Evolutionary conservation across 2,888 invertebrate genomes (phyloP).

Genomic region (Operophtera brumata): DNA sequence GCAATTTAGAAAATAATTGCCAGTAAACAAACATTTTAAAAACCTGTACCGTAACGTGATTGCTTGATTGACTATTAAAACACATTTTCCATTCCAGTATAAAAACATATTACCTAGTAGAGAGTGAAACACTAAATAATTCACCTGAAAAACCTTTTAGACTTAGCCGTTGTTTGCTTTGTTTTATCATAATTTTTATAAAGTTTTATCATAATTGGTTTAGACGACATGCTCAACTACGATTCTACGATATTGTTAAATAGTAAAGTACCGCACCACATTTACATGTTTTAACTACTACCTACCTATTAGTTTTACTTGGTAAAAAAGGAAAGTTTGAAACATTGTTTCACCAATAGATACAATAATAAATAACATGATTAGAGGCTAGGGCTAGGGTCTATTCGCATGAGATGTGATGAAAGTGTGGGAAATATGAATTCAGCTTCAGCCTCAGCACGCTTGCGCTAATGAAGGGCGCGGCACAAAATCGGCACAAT

Average conservation of each 20-base stretch:
- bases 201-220: not conserved
- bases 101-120: too few species aligned
- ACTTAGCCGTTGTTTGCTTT: not conserved
- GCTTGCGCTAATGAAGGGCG: constrained; percentile 26
- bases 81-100: too few species aligned
- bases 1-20: constrained; percentile 57
- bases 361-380: not conserved
- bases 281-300: not conserved
- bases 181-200: not conserved
- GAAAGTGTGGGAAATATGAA: constrained; percentile 17
- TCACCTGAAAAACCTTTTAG: too few species aligned
- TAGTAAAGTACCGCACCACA: too few species aligned
- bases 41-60: too few species aligned
- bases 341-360: not conserved
- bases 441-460: constrained; percentile 12
- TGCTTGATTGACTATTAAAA: too few species aligned
- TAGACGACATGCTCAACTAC: not conserved
- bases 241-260: too few species aligned
- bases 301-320: not conserved
- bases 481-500: constrained; percentile 23
- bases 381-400: not conserved
- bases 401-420: constrained; percentile 8
- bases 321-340: not conserved
- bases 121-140: too few species aligned
- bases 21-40: constrained; percentile 38